Evolutionary conservation across 2,888 invertebrate species (phyloP).

Genomic region (Pheosia gnoma): DNA sequence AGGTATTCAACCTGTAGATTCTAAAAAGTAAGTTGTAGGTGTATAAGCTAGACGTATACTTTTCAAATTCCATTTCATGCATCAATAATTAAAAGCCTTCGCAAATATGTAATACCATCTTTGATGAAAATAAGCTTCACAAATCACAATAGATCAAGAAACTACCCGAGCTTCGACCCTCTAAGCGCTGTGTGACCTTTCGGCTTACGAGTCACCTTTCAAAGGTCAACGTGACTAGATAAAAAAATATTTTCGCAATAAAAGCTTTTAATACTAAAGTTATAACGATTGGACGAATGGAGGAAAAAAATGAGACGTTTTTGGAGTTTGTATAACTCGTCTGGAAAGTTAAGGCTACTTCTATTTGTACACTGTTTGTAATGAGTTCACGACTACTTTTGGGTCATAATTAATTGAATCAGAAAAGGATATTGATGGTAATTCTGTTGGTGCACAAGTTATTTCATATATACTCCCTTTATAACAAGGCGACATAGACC

Average conservation of each 20-base stretch:
- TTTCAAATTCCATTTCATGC: neutral
- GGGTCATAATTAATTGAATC: too few relatives aligned
- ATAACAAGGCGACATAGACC: too few relatives aligned
- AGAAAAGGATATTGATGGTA: too few relatives aligned
- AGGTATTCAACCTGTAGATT: too few relatives aligned
- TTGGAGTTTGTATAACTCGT: neutral
- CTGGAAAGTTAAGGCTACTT: neutral
- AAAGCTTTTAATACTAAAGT: slow-evolving; percentile 1
- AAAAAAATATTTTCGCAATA: neutral
- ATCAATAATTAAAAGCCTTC: neutral
- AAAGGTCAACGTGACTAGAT: slow-evolving; percentile 1
- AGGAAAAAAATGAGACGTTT: neutral
- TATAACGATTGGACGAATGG: neutral
- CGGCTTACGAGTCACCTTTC: neutral
- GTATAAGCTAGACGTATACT: too few relatives aligned
- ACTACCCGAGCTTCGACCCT: neutral
- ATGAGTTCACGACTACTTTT: too few relatives aligned
- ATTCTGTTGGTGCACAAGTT: too few relatives aligned
- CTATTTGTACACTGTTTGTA: neutral
- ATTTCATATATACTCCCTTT: too few relatives aligned
- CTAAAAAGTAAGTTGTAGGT: too few relatives aligned
- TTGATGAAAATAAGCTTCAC: neutral
- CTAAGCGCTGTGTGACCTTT: neutral
- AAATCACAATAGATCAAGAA: slow-evolving; percentile 10
- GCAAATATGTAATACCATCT: neutral